Evolutionary conservation across 92 coral and sea anemone genomes (phyloP), one percentile per base, ranked within the genome.

Genomic region (Actinostola sp.): DNA sequence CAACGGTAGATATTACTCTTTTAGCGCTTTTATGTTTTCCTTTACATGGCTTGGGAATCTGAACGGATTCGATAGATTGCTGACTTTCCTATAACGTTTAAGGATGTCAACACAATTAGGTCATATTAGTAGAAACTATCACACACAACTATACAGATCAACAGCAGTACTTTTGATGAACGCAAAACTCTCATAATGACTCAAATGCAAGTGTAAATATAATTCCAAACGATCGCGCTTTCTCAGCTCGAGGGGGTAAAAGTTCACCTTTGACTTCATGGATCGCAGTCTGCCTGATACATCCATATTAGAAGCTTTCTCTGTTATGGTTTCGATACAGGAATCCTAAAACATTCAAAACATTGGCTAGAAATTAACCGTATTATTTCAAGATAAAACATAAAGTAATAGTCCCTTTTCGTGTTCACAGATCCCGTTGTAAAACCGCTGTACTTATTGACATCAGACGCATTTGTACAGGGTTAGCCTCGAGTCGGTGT

Each of bases 251-350:
- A n/a, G n/a, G n/a, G n/a, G n/a, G n/a, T n/a, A n/a, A 51, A 30
- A 21, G 2, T 15, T 21, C 25, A 55, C 73, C 58, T 55, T 51
- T 21, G 66, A 31, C 54, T 54, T 54, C 58, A 50, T 45, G 36
- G 89, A 28, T 48, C 87, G 78, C 34, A 72, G 74, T 68, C 76
- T 82, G 44, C 98, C 98, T 43, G 97, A 88, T 41, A 94, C 89
- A 71, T 94, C 93, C 87, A 94, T 80, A 79, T 83, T 86, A 10
- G 94, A 81, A 29, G 97, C 96, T 62, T 83, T 84, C 45, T 88
- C 82, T 71, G 84, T 83, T 54, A 94, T 73, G 38, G 39, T 66
- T 30, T 94, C 95, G 8, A 94, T 55, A 27, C 44, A 63, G n/a
- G 35, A 39, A 33, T 27, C 48, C 74, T 68, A 36, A 3, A 68